Evolutionary conservation across 2,888 invertebrate genomes (phyloP), one percentile per base, ranked within the genome.

Genomic region (Pheosia tremula): DNA sequence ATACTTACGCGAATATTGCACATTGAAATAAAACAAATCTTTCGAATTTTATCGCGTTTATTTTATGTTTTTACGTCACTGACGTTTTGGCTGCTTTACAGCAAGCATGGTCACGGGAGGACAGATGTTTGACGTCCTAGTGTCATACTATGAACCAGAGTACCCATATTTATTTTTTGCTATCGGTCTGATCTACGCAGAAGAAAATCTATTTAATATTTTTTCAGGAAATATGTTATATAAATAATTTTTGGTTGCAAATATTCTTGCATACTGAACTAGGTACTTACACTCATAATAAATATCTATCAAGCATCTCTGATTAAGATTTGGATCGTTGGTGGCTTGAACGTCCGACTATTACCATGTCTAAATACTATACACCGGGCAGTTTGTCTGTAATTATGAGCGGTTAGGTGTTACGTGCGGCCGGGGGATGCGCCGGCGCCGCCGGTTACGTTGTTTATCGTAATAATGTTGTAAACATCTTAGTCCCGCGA

Each of bases 401-500:
- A 75, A 75, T 75, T 77, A 75, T 53, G 38, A 52, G 57, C 59
- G 63, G 75, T 57, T 75, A 78, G 75, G 78, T 75, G 75, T 75
- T 60, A 77, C 47, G 10, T 58, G 63, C 57, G 52, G 52, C 24
- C 24, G 36, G 24, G 52, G 52, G 9, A 37, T 38, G 38, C 76
- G 62, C 60, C 66, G 60, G 72, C 67, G 50, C 24, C 9, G 54
- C 59, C 54, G 38, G n/a, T 39, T 10, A 6, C 41, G 59, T 61
- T 11, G 71, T 65, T 66, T 70, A 54, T 71, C 58, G 68, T 75
- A 66, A 75, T 75, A 75, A 71, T 66, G 71, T 75, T 72, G 70
- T 75, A 70, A 72, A 75, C 77, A 68, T 75, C 75, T 77, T 70
- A 62, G 72, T 77, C 70, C 75, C 64, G 43, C 10, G 75, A 75